Conservation (phyloP, 2,113 vertebrate genomes). For the Eclectus roratus region DNA sequence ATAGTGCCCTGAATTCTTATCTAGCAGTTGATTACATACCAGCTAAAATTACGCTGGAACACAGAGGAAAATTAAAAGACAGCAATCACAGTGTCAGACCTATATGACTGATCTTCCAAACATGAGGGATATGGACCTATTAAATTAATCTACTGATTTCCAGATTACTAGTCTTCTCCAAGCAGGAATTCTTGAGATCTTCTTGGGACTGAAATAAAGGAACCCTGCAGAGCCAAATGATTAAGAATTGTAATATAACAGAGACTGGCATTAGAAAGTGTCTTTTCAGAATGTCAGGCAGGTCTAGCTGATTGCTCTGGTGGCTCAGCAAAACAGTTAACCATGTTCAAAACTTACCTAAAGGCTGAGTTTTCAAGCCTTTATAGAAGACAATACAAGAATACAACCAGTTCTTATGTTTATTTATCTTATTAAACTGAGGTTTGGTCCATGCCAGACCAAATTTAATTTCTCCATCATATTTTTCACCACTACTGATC, state of each 20-base stretch:
- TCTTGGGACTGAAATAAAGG: background rate
- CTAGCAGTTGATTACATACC: background rate
- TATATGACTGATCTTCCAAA: background rate
- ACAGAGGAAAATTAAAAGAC: slow-evolving; percentile 22
- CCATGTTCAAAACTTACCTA: background rate
- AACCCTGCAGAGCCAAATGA: background rate
- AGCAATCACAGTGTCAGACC: slow-evolving; percentile 12
- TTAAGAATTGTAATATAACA: background rate
- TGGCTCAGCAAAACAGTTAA: background rate
- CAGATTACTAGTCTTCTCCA: background rate
- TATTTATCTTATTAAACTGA: background rate
- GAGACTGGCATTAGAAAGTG: background rate
- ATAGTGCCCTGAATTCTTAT: slow-evolving; percentile 33
- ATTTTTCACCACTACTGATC: background rate
- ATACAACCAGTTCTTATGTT: background rate
- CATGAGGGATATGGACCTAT: background rate
- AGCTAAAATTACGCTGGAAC: slow-evolving; percentile 6
- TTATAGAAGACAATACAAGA: background rate
- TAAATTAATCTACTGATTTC: background rate
- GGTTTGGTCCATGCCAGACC: background rate
- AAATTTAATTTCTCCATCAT: background rate
- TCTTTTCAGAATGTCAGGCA: background rate
- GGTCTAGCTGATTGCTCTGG: background rate
- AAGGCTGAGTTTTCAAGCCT: background rate
- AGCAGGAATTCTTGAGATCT: background rate